Conservation (phyloP, 2,888 invertebrate species). For the Glaucopsyche alexis region DNA sequence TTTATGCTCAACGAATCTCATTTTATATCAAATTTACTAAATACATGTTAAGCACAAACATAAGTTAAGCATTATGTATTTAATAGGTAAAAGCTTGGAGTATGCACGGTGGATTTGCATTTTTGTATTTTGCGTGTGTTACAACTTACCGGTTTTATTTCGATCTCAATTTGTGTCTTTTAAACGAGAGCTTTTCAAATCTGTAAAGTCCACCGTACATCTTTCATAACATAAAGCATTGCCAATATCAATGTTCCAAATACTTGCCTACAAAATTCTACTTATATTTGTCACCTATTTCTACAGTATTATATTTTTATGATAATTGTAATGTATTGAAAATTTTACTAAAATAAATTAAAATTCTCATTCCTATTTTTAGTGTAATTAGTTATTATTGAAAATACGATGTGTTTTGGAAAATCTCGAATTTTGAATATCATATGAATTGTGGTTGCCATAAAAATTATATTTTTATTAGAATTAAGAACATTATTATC, state of each 20-base stretch:
- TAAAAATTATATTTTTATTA: slow-evolving; percentile 26
- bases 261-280: slow-evolving; percentile 2
- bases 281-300: slow-evolving; percentile 13
- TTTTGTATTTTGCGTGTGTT: no score
- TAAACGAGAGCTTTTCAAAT: not conserved
- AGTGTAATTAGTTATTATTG: not conserved
- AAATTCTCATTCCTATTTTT: slow-evolving; percentile 21
- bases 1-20: slow-evolving; percentile 21
- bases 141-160: not conserved
- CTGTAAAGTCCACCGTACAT: not conserved
- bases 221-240: not conserved
- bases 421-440: not conserved
- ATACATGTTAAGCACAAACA: not conserved
- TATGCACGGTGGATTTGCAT: not conserved
- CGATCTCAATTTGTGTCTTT: not conserved
- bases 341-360: slow-evolving; percentile 15
- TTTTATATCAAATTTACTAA: slow-evolving; percentile 17
- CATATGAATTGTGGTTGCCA: slow-evolving; percentile 11
- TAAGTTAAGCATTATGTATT: not conserved
- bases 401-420: not conserved
- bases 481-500: slow-evolving; percentile 1
- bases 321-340: slow-evolving; percentile 5
- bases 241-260: slow-evolving; percentile 23
- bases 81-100: slow-evolving; percentile 1
- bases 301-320: slow-evolving; percentile 25